Percentiles rank a stretch among this genome's conserved stretches.
phyloP scores from a whole-genome alignment of 1,140 invertebrate genomes.

The Pseudomyrmex concolor region DNA sequence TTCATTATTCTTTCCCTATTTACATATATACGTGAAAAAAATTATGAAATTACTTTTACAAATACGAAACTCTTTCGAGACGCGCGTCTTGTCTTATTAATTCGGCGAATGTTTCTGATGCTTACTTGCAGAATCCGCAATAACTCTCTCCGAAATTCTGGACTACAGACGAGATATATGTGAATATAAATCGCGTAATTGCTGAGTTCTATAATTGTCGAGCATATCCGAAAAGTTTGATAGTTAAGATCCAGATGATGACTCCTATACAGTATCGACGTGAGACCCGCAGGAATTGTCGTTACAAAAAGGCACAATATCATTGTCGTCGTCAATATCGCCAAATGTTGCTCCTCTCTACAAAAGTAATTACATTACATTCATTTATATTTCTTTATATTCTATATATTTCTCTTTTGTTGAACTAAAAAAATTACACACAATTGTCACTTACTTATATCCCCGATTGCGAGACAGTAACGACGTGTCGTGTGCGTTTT shows the following conservation, averaged over 20 bases:
- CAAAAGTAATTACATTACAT: slow-evolving; percentile 35
- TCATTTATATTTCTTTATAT: not conserved
- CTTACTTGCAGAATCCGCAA: slow-evolving; percentile 53
- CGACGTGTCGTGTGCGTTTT: slow-evolving; percentile 53
- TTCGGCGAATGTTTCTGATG: not conserved
- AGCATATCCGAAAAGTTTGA: slow-evolving; percentile 49
- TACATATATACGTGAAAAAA: not conserved
- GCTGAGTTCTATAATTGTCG: slow-evolving; percentile 60
- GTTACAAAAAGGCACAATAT: slow-evolving; percentile 59
- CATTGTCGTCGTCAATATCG: slow-evolving; percentile 64
- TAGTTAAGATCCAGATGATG: slow-evolving; percentile 21
- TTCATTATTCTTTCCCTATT: slow-evolving; percentile 54
- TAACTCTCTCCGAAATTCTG: slow-evolving; percentile 57
- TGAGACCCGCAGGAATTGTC: slow-evolving; percentile 54
- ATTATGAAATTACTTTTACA: not conserved
- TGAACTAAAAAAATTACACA: not conserved
- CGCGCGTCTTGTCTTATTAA: too few species aligned
- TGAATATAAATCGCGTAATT: slow-evolving; percentile 59
- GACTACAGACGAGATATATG: slow-evolving; percentile 62
- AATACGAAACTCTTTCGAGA: too few species aligned
- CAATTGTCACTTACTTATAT: slow-evolving; percentile 55
- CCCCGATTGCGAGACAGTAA: slow-evolving; percentile 63
- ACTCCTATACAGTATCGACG: slow-evolving; percentile 45
- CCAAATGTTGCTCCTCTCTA: slow-evolving; percentile 67
- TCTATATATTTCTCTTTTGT: too few species aligned